Conservation (phyloP, 2,797 vertebrate genomes). For the Echiichthys vipera region DNA sequence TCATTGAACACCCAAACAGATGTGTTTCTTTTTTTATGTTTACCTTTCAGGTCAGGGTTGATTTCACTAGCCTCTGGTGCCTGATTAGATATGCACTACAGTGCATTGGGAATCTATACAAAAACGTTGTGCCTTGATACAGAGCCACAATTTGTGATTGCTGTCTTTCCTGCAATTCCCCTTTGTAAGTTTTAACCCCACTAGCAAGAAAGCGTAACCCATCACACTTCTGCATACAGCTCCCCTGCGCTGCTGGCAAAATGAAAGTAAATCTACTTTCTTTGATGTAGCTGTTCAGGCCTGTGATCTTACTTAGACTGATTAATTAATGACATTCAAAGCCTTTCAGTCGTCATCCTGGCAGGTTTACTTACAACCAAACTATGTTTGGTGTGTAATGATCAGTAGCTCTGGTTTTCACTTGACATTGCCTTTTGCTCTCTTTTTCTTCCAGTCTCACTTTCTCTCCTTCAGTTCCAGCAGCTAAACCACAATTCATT, state of each 20-base stretch:
- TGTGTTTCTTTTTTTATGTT: constrained; percentile 47
- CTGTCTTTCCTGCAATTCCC: constrained; percentile 26
- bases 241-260: constrained; percentile 29
- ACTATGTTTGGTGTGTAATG: constrained; percentile 18
- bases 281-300: constrained; percentile 62
- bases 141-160: constrained; percentile 13
- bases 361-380: constrained; percentile 49
- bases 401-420: constrained; percentile 29
- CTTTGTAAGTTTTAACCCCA: constrained; percentile 21
- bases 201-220: background rate
- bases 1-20: constrained; percentile 47
- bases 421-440: constrained; percentile 11
- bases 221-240: background rate
- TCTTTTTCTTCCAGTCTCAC: background rate
- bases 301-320: constrained; percentile 61
- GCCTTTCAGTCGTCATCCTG: constrained; percentile 50
- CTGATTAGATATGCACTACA: constrained; percentile 41
- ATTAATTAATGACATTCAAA: constrained; percentile 72
- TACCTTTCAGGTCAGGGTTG: constrained; percentile 34
- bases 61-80: constrained; percentile 40
- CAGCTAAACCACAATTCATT: background rate
- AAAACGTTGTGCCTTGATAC: constrained; percentile 19
- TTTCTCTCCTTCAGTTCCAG: background rate
- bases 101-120: constrained; percentile 30
- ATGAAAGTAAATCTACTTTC: constrained; percentile 65